Evolutionary conservation across 2,888 invertebrate genomes (phyloP), one percentile per base, ranked within the genome.

Genomic region (Pristionchus arcanus): DNA sequence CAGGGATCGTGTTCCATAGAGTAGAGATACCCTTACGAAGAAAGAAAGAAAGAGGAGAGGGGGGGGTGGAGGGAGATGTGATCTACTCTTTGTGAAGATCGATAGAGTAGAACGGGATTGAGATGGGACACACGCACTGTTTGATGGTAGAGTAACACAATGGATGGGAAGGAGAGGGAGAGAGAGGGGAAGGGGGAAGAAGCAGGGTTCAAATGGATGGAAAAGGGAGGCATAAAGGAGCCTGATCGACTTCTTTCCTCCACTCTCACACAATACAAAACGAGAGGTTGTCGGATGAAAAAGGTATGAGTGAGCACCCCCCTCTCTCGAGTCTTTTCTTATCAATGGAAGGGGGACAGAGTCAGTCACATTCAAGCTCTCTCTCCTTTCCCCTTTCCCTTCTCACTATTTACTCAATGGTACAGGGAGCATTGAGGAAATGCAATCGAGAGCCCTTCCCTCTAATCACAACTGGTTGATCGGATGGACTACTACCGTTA

Each of bases 261-360:
- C 74, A 37, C 74, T 74, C 74, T 74, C 74, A 68, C 68, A 74
- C 74, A 74, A 74, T 74, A 37, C 74, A 74, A 49, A 37, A 37
- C 37, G 74, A 81, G 42, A 49, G 81, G 28, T 42, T 81, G 42
- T 81, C 81, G 81, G 81, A 81, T 53, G 81, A 81, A 81, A 81
- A 81, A 81, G 53, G 81, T 49, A 53, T 81, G 81, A 49, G 81
- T 81, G 81, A 28, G 49, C 28, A 49, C 42, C 42, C 42, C 42
- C 42, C n/a, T 21, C 28, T 59, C 42, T 21, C 37, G 53, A 81
- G 49, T 81, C 81, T 81, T 71, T 71, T 81, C 81, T 81, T 81
- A 81, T 81, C 81, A 81, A 81, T 81, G 25, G 49, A 34, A 53
- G 81, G 28, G 81, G n/a, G 53, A 28, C 77, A 42, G 49, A 81